Evolutionary conservation across 2,113 vertebrate genomes (phyloP).

Genomic region (Nibea coibor): DNA sequence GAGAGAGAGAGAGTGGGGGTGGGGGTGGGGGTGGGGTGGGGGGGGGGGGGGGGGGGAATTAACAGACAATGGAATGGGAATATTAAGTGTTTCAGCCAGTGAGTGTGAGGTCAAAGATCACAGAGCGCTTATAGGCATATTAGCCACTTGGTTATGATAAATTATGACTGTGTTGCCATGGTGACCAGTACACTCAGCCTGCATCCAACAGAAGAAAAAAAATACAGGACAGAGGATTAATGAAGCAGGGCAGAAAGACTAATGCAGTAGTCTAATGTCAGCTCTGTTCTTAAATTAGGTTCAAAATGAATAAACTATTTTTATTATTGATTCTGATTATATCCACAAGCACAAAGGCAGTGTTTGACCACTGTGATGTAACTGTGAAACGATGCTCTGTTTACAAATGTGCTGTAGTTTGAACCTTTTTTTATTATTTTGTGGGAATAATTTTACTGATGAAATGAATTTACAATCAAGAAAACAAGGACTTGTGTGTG

Average conservation of each 20-base stretch:
- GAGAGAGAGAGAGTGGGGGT: neutral
- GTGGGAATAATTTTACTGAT: neutral
- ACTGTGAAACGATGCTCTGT: neutral
- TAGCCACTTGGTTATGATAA: slow-evolving; percentile 83
- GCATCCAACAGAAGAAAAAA: slow-evolving; percentile 23
- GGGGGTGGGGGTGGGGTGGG: neutral
- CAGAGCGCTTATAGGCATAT: slow-evolving; percentile 80
- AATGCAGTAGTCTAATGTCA: slow-evolving; percentile 31
- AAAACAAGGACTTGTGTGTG: neutral
- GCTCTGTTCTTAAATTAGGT: slow-evolving; percentile 16
- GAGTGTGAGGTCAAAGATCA: slow-evolving; percentile 79
- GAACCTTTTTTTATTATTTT: neutral
- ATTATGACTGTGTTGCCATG: slow-evolving; percentile 80
- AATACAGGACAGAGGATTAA: slow-evolving; percentile 46
- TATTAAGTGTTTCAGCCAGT: slow-evolving; percentile 79
- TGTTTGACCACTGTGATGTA: neutral
- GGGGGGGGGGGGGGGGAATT: slow-evolving; percentile 36
- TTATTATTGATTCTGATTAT: neutral
- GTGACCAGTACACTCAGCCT: slow-evolving; percentile 51
- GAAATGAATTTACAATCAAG: neutral
- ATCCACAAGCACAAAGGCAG: neutral
- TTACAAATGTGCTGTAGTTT: neutral
- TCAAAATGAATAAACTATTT: slow-evolving; percentile 24
- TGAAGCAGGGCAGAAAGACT: slow-evolving; percentile 36
- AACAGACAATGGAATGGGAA: slow-evolving; percentile 76